Evolutionary conservation across 2,113 vertebrate species (phyloP).

Genomic region (Catagonus wagneri): DNA sequence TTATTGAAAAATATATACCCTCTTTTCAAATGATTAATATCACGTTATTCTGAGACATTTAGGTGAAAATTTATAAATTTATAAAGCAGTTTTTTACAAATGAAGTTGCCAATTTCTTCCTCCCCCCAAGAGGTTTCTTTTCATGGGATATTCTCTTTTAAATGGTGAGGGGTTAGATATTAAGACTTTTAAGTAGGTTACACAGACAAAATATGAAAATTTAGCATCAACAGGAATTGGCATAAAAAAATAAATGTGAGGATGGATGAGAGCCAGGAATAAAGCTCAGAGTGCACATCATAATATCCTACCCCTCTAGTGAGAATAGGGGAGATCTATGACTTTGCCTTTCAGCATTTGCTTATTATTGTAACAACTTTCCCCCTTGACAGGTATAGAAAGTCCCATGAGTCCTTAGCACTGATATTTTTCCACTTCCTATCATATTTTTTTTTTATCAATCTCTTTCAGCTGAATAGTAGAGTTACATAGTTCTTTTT

Average conservation of each 20-base stretch:
- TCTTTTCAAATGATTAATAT: constrained; percentile 4
- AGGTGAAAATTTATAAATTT: background rate
- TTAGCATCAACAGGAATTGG: background rate
- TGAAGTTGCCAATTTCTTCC: background rate
- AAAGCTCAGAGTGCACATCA: background rate
- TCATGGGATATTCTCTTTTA: background rate
- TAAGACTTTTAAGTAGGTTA: background rate
- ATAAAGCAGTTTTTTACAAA: background rate
- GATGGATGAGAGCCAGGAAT: background rate
- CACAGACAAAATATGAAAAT: background rate
- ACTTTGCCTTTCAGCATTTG: background rate
- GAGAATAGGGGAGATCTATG: background rate
- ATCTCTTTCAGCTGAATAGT: background rate
- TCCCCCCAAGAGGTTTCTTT: background rate
- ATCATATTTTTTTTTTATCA: constrained; percentile 3
- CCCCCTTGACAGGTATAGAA: background rate
- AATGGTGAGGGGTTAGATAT: background rate
- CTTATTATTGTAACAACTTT: background rate
- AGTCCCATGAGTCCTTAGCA: background rate
- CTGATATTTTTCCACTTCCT: background rate
- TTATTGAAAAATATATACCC: background rate
- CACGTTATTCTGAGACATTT: background rate
- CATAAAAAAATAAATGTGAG: background rate
- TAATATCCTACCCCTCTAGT: background rate
- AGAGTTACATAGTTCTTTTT: background rate